Evolutionary conservation across 2,888 invertebrate genomes (phyloP).

Genomic region (Philereme vetulata): DNA sequence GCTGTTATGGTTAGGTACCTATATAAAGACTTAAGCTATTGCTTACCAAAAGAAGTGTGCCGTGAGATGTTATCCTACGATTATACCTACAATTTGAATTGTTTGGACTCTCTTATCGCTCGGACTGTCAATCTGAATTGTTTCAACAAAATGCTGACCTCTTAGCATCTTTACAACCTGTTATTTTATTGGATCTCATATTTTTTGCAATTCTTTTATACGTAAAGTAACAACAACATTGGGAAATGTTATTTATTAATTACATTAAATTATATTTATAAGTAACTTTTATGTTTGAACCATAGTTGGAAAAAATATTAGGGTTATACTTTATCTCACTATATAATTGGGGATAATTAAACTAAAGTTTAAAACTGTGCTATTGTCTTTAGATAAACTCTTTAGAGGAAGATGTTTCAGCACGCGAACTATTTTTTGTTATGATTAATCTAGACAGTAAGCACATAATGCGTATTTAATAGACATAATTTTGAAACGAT

Average conservation of each 20-base stretch:
- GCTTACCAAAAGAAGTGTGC: constrained; percentile 24
- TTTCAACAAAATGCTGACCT: constrained; percentile 44
- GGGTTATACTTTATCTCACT: no score
- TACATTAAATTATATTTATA: not conserved
- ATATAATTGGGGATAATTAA: no score
- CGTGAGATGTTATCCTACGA: constrained; percentile 31
- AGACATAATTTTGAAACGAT: constrained; percentile 14
- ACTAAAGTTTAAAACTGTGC: not conserved
- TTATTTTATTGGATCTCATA: constrained; percentile 24
- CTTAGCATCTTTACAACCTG: constrained; percentile 37
- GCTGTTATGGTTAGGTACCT: not conserved
- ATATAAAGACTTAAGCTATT: constrained; percentile 3
- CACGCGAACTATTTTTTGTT: constrained; percentile 15
- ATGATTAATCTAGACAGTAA: constrained; percentile 13
- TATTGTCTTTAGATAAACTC: not conserved
- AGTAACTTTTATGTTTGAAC: not conserved
- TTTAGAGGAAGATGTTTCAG: not conserved
- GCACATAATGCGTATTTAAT: constrained; percentile 29
- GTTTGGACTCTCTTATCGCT: constrained; percentile 43
- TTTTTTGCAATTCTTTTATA: constrained; percentile 2
- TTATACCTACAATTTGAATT: constrained; percentile 36
- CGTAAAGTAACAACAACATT: not conserved
- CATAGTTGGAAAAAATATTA: not conserved
- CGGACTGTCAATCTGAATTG: constrained; percentile 47
- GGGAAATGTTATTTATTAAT: not conserved